Conservation (phyloP, 2,113 vertebrate species). For the Mungos mungo region DNA sequence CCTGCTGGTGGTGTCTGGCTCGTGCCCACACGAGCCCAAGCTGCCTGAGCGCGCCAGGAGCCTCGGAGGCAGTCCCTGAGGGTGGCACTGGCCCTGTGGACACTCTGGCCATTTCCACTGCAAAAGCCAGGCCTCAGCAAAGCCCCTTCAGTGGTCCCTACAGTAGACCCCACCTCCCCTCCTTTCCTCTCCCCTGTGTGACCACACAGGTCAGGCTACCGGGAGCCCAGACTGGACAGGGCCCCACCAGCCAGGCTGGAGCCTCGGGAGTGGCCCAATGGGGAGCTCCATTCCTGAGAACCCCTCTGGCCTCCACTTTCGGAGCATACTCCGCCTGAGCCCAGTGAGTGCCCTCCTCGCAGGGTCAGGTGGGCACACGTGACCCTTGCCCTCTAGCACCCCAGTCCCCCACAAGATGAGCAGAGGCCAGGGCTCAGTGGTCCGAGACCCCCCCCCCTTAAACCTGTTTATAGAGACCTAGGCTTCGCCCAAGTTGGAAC, state of each 20-base stretch:
- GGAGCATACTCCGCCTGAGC: accelerated
- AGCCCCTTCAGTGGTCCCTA: background rate
- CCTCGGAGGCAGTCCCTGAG: background rate
- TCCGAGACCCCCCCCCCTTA: background rate
- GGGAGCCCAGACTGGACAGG: background rate
- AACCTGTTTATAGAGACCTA: background rate
- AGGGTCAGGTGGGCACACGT: background rate
- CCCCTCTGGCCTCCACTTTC: background rate
- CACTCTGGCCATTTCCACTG: too few species aligned
- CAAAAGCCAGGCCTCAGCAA: background rate
- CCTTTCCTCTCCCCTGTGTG: accelerated
- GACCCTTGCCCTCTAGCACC: background rate
- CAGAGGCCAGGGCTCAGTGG: background rate
- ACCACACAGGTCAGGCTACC: background rate
- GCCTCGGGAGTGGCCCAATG: too few species aligned
- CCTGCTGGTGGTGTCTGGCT: accelerated
- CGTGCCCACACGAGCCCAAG: too few species aligned
- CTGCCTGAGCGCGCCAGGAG: too few species aligned
- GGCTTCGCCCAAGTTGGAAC: constrained; percentile 2
- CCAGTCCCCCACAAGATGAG: background rate
- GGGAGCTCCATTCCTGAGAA: background rate
- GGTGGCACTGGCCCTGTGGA: accelerated
- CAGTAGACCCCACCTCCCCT: background rate
- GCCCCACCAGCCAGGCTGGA: background rate
- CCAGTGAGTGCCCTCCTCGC: background rate